Base-by-base conservation (phyloP, 1,140 invertebrate species). In the Papilio machaon region DNA sequence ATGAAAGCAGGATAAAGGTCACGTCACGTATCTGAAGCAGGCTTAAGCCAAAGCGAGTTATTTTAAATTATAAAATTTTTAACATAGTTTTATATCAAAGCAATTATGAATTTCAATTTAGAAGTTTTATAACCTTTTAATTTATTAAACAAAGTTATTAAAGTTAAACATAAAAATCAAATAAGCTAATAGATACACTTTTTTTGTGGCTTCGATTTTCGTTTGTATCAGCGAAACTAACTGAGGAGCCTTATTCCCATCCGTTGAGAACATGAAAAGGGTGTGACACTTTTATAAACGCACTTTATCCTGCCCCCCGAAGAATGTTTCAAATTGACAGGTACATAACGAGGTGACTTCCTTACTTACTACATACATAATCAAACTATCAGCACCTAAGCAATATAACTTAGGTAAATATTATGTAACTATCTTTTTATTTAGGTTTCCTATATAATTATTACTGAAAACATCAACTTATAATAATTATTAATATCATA, bases 231-330 rank as follows among this genome's bases (percentile, higher is more conserved):
- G 64, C 64, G 13, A 70, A 60, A 70, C 13, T 70, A 35, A 70
- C 30, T 11, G 23, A 11, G 30, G 60, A 64, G 23, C 30, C 30
- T 70, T 35, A 70, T 70, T 70, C 64, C 11, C 11, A 70, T 35
- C 13, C 64, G 30, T 15, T 38, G 64, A 35, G 30, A 38, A 70
- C 64, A 70, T 13, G 64, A 70, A 38, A 70, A 70, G 30, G 64
- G 64, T 70, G 64, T 70, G 64, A 70, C 30, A 70, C 11, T 70
- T 70, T 70, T 70, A 70, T 70, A 23, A 70, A 70, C 23, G 64
- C 64, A 70, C 64, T 70, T 70, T 70, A 38, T 35, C 64, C 30
- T 19, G 23, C 64, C 23, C 30, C 13, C 23, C 17, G n/a, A 10
- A 11, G 30, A 38, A 35, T 70, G 15, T 38, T 30, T 15, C 64